These are phyloP conservation scores for Cyprinodon tularosa DNA, from an alignment of 2,113 vertebrate genomes.

Conservation along the genomic window DNA sequence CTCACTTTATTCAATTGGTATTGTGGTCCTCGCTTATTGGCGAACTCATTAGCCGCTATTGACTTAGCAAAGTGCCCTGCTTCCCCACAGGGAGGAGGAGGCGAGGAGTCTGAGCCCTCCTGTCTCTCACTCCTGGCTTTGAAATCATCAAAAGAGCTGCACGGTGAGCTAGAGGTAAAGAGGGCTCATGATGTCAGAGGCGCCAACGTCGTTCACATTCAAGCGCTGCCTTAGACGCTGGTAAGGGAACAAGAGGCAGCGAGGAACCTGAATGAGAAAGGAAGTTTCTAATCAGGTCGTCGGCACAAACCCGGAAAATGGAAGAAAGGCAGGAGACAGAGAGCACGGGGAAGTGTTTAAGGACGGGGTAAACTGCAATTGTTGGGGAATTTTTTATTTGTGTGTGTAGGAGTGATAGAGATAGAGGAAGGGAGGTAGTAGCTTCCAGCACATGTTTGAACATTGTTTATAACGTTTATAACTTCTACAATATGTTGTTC, in stretches of 20 bases:
- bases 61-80: constrained; percentile 59
- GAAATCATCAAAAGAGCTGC: constrained; percentile 63
- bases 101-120: constrained; percentile 5
- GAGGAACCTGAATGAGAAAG: constrained; percentile 63
- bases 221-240: constrained; percentile 36
- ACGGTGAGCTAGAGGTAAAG: constrained; percentile 57
- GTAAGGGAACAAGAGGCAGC: constrained; percentile 39
- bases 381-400: constrained; percentile 30
- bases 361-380: constrained; percentile 29
- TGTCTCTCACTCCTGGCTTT: constrained; percentile 50
- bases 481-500: constrained; percentile 21
- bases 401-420: not conserved
- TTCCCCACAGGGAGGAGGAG: constrained; percentile 25
- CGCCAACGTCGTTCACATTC: constrained; percentile 46
- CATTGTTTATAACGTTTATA: constrained; percentile 59
- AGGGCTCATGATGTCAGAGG: constrained; percentile 58
- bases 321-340: constrained; percentile 13
- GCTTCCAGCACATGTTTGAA: constrained; percentile 54
- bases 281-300: constrained; percentile 55
- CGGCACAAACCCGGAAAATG: constrained; percentile 16
- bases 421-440: constrained; percentile 20
- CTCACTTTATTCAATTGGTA: constrained; percentile 61
- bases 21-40: constrained; percentile 53
- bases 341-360: constrained; percentile 52
- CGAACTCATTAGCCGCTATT: constrained; percentile 69